phyloP scores from a whole-genome alignment of 2,888 invertebrate species.

The Chloromyia formosa region DNA sequence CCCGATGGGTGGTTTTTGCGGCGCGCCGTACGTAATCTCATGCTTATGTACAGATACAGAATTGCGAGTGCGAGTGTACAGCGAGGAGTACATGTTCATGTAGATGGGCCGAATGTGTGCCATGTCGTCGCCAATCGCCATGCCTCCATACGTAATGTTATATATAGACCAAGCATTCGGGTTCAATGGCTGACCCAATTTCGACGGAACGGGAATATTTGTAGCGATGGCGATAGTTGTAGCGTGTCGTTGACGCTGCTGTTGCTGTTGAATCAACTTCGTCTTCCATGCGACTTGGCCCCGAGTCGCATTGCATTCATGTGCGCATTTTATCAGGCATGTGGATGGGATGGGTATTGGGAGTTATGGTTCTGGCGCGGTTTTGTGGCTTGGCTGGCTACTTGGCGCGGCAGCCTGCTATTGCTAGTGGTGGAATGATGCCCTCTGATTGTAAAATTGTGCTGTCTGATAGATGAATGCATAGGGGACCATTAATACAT shows the following conservation, averaged over 20 bases:
- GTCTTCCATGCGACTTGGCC: not conserved
- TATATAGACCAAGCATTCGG: conserved; percentile 43
- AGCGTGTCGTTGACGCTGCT: not conserved
- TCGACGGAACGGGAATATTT: conserved; percentile 44
- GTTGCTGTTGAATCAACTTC: not conserved
- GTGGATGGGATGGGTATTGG: conserved; percentile 5
- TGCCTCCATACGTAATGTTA: conserved; percentile 37
- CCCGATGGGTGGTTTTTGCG: too few relatives aligned
- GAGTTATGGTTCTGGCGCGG: not conserved
- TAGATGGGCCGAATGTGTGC: conserved; percentile 10
- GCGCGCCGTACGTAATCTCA: too few relatives aligned
- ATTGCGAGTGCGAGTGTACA: not conserved
- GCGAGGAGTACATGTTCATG: not conserved
- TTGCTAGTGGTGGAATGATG: too few relatives aligned
- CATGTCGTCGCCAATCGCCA: conserved; percentile 36
- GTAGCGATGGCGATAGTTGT: conserved; percentile 35
- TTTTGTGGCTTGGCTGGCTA: not conserved
- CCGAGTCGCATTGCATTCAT: conserved; percentile 15
- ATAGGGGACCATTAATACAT: not conserved
- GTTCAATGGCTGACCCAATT: conserved; percentile 48
- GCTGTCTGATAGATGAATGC: not conserved
- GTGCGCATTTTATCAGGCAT: not conserved
- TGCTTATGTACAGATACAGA: too few relatives aligned
- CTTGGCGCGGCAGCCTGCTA: not conserved
- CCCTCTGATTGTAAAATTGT: not conserved